Evolutionary conservation across 2,113 vertebrate species (phyloP), one percentile per base, ranked within the genome.

Genomic region (Pitta sordida): DNA sequence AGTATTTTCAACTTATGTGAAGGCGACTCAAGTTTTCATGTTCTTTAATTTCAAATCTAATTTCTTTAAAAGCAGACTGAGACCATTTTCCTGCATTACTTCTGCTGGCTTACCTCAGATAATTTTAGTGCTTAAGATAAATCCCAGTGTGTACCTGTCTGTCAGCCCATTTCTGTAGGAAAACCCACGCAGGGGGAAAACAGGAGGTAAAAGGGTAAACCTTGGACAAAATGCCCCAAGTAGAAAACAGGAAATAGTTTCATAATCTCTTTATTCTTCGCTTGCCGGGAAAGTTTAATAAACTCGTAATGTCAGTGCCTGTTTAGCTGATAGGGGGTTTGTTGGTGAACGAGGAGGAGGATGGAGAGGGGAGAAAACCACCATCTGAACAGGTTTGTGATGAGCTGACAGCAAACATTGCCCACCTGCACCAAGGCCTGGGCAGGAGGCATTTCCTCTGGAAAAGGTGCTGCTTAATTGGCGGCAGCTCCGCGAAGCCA

Each of bases 121-220:
- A 93, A 96, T 96, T 94, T 93, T 92, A 79, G 87, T 95, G 78
- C 82, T 94, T 93, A 90, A 78, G 87, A 82, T 83, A 94, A 94
- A 96, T 91, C 75, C 93, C 19, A 19, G 67, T 55, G 37, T 94
- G 49, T 74, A 94, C 86, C 82, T 93, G 92, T 65, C 95, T 94
- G 81, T 94, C 95, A 93, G 41, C 71, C 68, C 43, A 16, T 78
- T 95, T 92, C 92, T 78, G 12, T 75, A 86, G 92, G 62, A 70
- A 23, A 91, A 83, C 12, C 51, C 39, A 56, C 1, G 6, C 9
- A 7, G 43, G 53, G 37, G 17, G 13, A 6, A 13, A 21, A 56
- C 65, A 68, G 44, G 51, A 58, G 29, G 44, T 60, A 29, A 29
- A 74, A 65, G 77, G 41, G 67, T 39, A 82, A 83, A 64, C 88